These are phyloP conservation scores for Callaeas wilsoni DNA, from an alignment of 2,113 vertebrate species.

Conservation along the genomic window DNA sequence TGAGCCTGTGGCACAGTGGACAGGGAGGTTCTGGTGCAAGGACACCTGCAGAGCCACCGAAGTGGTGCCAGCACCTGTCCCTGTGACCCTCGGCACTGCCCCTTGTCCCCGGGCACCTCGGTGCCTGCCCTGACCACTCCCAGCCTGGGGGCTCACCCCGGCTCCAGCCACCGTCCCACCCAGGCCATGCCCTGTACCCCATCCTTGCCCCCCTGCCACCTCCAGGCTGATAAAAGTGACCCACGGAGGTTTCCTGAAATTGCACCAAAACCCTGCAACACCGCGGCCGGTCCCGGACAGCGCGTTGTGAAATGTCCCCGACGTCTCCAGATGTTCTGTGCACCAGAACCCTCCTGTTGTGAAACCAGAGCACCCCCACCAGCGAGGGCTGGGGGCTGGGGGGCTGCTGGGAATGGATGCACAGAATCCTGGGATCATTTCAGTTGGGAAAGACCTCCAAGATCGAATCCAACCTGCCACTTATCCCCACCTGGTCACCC, in stretches of 20 bases:
- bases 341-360: background rate
- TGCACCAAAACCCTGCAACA: background rate
- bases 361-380: background rate
- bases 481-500: background rate
- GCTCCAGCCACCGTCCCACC: background rate
- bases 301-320: background rate
- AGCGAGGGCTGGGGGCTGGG: background rate
- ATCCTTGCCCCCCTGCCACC: background rate
- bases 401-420: background rate
- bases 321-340: background rate
- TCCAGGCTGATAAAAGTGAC: background rate
- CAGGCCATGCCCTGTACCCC: background rate
- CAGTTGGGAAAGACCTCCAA: background rate
- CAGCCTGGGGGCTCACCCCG: background rate
- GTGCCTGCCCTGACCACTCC: too few relatives aligned
- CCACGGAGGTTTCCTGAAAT: background rate
- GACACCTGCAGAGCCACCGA: background rate
- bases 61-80: fast-evolving
- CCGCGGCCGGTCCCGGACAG: background rate
- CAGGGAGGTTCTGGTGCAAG: too few relatives aligned
- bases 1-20: background rate
- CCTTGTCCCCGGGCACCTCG: background rate
- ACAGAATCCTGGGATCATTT: background rate
- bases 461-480: background rate
- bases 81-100: background rate